Conservation (phyloP, 2,797 vertebrate species). For the Pseudopleuronectes americanus region DNA sequence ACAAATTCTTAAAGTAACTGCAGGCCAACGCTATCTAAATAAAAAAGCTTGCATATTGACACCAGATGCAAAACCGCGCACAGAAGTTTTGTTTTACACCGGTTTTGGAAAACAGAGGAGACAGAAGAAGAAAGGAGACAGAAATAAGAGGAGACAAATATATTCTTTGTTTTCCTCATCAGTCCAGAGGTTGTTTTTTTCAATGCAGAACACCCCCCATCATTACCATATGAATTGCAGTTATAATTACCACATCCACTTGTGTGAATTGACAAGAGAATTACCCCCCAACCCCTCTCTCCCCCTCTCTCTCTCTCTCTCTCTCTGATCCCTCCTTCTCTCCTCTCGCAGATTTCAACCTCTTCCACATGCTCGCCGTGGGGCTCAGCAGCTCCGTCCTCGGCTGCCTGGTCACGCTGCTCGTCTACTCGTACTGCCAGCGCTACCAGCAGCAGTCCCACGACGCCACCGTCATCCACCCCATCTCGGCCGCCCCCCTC, state of each 20-base stretch:
- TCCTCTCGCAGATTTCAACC: conserved; percentile 89
- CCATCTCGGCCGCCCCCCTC: conserved; percentile 92
- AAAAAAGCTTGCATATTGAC: background rate
- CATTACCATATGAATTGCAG: conserved; percentile 38
- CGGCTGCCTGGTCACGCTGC: conserved; percentile 94
- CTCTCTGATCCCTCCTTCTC: background rate
- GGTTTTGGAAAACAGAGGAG: background rate
- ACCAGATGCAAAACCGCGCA: background rate
- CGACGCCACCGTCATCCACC: conserved; percentile 96
- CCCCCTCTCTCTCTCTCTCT: background rate
- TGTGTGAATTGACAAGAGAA: conserved; percentile 26
- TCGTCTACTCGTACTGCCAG: conserved; percentile 96
- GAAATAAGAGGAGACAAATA: conserved; percentile 9
- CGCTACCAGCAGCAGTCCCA: conserved; percentile 96
- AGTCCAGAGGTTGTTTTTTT: background rate
- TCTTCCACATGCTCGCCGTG: conserved; percentile 98
- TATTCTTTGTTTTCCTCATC: conserved; percentile 2
- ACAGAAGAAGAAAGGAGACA: background rate
- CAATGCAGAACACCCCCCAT: conserved; percentile 14
- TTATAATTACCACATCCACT: conserved; percentile 32
- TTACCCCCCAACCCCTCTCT: conserved; percentile 1
- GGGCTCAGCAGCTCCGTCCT: conserved; percentile 96
- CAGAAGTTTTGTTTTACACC: background rate
- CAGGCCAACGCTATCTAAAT: background rate
- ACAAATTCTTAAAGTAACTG: background rate